Conservation (phyloP, 2,888 invertebrate species). For the Plagiodera versicolora region DNA sequence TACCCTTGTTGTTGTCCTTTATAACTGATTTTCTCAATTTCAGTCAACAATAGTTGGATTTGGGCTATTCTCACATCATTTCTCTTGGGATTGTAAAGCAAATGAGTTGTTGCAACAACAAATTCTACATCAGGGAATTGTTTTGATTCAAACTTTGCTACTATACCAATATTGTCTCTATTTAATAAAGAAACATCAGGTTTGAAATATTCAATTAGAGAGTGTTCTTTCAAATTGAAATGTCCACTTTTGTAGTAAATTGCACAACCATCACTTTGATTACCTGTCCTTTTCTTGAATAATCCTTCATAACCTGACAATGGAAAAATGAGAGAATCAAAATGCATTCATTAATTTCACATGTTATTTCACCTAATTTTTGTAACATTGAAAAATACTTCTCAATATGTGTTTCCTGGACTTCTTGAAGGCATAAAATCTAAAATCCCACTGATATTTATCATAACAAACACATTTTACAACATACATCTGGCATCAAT, state of each 20-base stretch:
- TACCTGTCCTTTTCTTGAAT: constrained; percentile 82
- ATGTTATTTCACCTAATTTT: constrained; percentile 41
- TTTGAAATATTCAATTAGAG: constrained; percentile 71
- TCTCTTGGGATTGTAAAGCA: constrained; percentile 88
- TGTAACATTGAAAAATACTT: constrained; percentile 61
- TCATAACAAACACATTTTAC: constrained; percentile 1
- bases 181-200: constrained; percentile 68
- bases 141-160: constrained; percentile 71
- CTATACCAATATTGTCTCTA: constrained; percentile 85
- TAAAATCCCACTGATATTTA: constrained; percentile 50
- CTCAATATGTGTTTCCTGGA: constrained; percentile 70
- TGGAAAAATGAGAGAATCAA: too few relatives aligned
- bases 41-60: constrained; percentile 78
- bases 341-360: not conserved
- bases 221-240: constrained; percentile 67
- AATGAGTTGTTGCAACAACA: constrained; percentile 89
- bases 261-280: constrained; percentile 86
- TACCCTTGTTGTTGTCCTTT: constrained; percentile 19
- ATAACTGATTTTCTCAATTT: constrained; percentile 78
- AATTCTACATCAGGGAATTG: constrained; percentile 59
- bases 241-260: constrained; percentile 74
- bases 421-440: constrained; percentile 90
- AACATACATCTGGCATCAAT: constrained; percentile 63
- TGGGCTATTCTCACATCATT: constrained; percentile 91
- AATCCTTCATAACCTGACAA: constrained; percentile 76